Percentiles rank a stretch among this genome's conserved stretches.
phyloP scores from a whole-genome alignment of 2,888 invertebrate species.

The Machimus rusticus region DNA sequence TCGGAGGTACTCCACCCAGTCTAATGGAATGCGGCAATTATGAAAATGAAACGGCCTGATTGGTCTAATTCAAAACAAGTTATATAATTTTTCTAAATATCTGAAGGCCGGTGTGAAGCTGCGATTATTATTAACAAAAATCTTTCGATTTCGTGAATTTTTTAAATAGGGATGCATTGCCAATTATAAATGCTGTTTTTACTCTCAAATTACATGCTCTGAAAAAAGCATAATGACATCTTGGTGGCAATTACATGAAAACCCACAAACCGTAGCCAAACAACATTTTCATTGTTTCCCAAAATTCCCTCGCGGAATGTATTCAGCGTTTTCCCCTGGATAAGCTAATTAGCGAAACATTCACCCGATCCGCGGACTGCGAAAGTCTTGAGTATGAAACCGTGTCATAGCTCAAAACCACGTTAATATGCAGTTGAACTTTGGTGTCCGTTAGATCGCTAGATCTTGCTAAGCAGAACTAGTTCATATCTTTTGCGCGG shows the following conservation, averaged over 20 bases:
- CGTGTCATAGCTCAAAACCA: background rate
- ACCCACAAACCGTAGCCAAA: background rate
- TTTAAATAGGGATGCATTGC: background rate
- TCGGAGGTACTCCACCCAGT: background rate
- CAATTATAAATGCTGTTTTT: background rate
- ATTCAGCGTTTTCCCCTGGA: background rate
- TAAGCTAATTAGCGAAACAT: background rate
- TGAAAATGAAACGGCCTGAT: background rate
- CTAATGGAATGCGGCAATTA: background rate
- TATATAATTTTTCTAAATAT: background rate
- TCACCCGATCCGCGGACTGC: background rate
- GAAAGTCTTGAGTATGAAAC: background rate
- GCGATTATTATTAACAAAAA: background rate
- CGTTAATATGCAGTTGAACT: background rate
- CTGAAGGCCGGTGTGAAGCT: background rate
- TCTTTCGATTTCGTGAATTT: background rate
- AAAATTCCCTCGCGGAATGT: background rate
- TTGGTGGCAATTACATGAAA: background rate
- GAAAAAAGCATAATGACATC: background rate
- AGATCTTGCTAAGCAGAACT: background rate
- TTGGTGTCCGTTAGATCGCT: slow-evolving; percentile 6
- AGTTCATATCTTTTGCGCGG: background rate
- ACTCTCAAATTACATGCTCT: background rate
- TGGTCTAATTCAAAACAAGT: background rate
- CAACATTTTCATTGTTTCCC: background rate